Base-by-base conservation (phyloP, 2,888 invertebrate genomes). In the Andrena praecox region DNA sequence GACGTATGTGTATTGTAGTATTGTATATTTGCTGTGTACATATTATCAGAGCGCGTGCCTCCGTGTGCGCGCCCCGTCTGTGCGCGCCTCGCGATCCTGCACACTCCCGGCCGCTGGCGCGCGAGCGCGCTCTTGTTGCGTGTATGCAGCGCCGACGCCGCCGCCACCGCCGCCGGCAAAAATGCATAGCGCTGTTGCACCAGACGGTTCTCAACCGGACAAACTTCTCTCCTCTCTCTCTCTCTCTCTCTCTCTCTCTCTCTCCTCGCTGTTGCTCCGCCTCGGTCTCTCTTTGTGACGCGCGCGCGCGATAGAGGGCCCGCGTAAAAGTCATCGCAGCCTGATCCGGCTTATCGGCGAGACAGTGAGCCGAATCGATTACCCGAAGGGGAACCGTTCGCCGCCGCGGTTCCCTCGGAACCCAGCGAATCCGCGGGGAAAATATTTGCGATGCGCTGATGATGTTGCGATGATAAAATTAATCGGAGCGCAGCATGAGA, bases 131-230 rank as follows among this genome's bases (percentile, higher is more conserved):
- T 8, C 24, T 8, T 10, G 16, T 33, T 24, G 29, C 20, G 5
- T 2, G 59, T 20, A 6, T 29, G 42, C 24, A 63, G 50, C 77
- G 66, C 48, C 84, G 42, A 42, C 42, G 86, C 84, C 84, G 84
- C 77, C 77, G 76, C 86, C 87, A 89, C 87, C 86, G 89, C 87
- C 87, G 90, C 90, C 91, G 90, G 91, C 92, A 92, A 93, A 92
- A 93, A 92, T 93, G 91, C 93, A 92, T 90, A 91, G 90, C 90
- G 86, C 82, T 85, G 85, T 85, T 87, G 91, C 87, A 87, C 85
- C 87, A 91, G 89, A 89, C 87, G 93, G 93, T 93, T 93, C 93
- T 93, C 93, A 93, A 92, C 93, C 90, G 83, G 86, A 87, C 73
- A 80, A 71, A 73, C 69, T 56, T 31, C 72, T 72, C 59, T 42